Conservation (phyloP, 2,888 invertebrate genomes). For the Metopia argyrocephala region DNA sequence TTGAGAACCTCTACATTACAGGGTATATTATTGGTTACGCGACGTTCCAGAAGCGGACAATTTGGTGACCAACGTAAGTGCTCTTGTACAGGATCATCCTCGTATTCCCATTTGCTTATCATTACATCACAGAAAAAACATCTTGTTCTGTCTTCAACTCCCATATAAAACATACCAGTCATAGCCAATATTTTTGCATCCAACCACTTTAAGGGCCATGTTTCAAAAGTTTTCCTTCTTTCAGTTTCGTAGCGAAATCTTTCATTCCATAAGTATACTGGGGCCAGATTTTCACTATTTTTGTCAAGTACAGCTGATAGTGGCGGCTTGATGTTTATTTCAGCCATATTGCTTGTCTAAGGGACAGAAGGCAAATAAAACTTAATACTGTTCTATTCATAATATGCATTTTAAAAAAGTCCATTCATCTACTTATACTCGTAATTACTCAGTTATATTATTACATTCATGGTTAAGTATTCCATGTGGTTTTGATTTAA, state of each 20-base stretch:
- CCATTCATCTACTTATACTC: too few relatives aligned
- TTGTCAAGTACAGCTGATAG: background rate
- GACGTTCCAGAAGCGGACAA: slow-evolving; percentile 86
- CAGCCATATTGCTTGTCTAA: too few relatives aligned
- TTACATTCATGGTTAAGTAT: too few relatives aligned
- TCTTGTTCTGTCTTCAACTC: slow-evolving; percentile 86
- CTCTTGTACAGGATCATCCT: slow-evolving; percentile 88
- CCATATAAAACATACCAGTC: slow-evolving; percentile 90
- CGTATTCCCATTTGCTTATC: slow-evolving; percentile 88
- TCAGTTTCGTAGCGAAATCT: slow-evolving; percentile 81
- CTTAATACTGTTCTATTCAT: too few relatives aligned
- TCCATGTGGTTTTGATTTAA: too few relatives aligned
- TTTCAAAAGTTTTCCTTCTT: slow-evolving; percentile 82
- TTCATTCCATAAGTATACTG: slow-evolving; percentile 62
- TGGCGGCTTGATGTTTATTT: too few relatives aligned
- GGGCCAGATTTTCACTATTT: background rate
- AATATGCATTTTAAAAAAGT: too few relatives aligned
- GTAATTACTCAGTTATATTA: too few relatives aligned
- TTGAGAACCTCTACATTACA: slow-evolving; percentile 73
- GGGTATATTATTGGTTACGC: slow-evolving; percentile 82
- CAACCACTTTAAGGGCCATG: slow-evolving; percentile 83
- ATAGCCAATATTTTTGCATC: slow-evolving; percentile 82
- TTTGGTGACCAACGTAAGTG: slow-evolving; percentile 88
- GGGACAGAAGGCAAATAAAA: too few relatives aligned
- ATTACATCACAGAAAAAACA: slow-evolving; percentile 89